Conservation (phyloP, 2,797 vertebrate species). For the Trachurus trachurus region DNA sequence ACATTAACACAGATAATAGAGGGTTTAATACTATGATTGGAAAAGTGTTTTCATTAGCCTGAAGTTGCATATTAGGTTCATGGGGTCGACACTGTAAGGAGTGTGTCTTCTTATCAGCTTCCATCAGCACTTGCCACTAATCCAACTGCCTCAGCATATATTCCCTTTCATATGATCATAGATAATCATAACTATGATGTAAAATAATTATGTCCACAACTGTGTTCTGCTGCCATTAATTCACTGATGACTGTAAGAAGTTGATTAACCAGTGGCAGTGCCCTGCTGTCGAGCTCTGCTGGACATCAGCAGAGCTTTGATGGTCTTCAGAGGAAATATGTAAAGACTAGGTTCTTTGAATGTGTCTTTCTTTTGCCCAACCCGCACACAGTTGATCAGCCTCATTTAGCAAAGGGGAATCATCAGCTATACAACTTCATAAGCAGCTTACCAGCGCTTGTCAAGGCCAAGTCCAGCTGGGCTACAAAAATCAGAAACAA, state of each 20-base stretch:
- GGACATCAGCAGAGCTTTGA: slow-evolving; percentile 31
- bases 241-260: slow-evolving; percentile 3
- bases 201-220: slow-evolving; percentile 27
- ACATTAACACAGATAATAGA: background rate
- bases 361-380: background rate
- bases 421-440: slow-evolving; percentile 6
- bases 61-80: background rate
- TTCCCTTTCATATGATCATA: slow-evolving; percentile 6
- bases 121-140: slow-evolving; percentile 6
- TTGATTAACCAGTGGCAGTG: slow-evolving; percentile 15
- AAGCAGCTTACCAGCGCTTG: slow-evolving; percentile 8
- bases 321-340: slow-evolving; percentile 15
- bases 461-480: slow-evolving; percentile 7
- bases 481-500: background rate
- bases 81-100: background rate
- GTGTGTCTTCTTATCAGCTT: slow-evolving; percentile 10
- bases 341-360: slow-evolving; percentile 14
- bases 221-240: slow-evolving; percentile 21
- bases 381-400: slow-evolving; percentile 6
- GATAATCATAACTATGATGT: slow-evolving; percentile 9
- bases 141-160: slow-evolving; percentile 7
- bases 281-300: slow-evolving; percentile 16
- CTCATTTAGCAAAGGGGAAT: slow-evolving; percentile 8
- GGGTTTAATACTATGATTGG: background rate
- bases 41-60: background rate